These are phyloP conservation scores for Dryobates pubescens DNA, from an alignment of 2,797 vertebrate genomes.

Conservation along the genomic window DNA sequence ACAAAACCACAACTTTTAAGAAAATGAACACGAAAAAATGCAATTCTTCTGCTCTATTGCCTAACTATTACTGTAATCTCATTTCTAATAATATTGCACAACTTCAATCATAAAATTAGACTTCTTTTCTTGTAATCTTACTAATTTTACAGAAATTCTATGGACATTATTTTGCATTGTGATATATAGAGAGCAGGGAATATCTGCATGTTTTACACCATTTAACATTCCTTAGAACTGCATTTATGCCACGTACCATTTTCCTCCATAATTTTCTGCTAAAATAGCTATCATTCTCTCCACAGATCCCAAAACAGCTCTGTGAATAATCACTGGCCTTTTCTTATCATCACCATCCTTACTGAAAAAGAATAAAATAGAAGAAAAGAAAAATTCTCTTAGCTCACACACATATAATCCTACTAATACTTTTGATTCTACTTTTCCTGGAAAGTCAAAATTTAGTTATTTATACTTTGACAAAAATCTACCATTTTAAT, in stretches of 20 bases:
- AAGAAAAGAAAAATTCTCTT: background rate
- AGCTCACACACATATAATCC: background rate
- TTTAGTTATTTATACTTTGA: background rate
- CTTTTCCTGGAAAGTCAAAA: background rate
- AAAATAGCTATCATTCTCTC: conserved; percentile 97
- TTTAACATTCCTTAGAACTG: background rate
- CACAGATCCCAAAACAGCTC: conserved; percentile 93
- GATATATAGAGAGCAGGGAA: background rate
- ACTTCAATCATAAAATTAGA: background rate
- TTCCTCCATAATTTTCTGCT: conserved; percentile 93
- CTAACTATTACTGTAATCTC: background rate
- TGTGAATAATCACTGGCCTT: conserved; percentile 94
- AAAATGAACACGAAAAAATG: background rate
- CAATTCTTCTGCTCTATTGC: background rate
- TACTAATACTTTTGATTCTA: background rate
- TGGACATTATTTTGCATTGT: background rate
- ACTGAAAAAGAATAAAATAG: conserved; percentile 44
- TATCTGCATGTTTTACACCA: rapidly evolving
- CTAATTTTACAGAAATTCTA: background rate
- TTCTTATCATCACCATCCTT: conserved; percentile 87
- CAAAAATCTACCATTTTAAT: background rate
- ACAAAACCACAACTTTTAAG: background rate
- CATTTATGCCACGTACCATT: conserved; percentile 83
- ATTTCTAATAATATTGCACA: background rate
- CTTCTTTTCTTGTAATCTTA: background rate